Evolutionary conservation across 2,113 vertebrate genomes (phyloP), one percentile per base, ranked within the genome.

Genomic region (Phocoena sinus): DNA sequence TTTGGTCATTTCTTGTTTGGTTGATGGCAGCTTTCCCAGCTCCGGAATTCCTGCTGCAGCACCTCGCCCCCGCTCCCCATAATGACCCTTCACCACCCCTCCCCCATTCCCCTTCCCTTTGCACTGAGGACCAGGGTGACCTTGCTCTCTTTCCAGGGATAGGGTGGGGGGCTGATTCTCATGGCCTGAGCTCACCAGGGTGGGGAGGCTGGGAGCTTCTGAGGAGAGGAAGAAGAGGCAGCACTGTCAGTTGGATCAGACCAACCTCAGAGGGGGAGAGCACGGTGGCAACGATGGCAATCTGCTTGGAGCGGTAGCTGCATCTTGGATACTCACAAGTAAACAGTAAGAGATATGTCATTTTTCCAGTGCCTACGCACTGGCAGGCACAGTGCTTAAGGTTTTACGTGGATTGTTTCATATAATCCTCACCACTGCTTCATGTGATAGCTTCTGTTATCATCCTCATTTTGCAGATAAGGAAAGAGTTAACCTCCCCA

Each of bases 391-490:
- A 71, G 62, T 82, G 53, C 71, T 91, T 73, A 82, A 91, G 28
- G 21, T 28, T 82, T 88, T 68, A 47, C 14, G 5, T 28, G 74
- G 58, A 71, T 85, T 79, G 62, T 60, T 92, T 94, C 41, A 63
- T 28, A 38, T 76, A 60, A 85, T 85, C 44, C 26, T 80, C 17
- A 71, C 31, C 67, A 63, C n/a, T 17, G 15, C 50, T 68, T 89
- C 56, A 63, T 74, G 56, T 63, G 20, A 18, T 23, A 68, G 8
- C 50, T 83, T 96, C 68, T 89, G 14, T 81, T 62, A 31, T 31
- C 56, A 85, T 65, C 33, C 28, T 50, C 26, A 56, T 70, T 93
- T 96, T 85, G 85, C 89, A 97, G 83, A 70, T 67, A 76, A 96
- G 50, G 82, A 96, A 89, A 93, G 63, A 80, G 83, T 91, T 84